Evolutionary conservation across 2,113 vertebrate species (phyloP).

Genomic region (Xenopus laevis): DNA sequence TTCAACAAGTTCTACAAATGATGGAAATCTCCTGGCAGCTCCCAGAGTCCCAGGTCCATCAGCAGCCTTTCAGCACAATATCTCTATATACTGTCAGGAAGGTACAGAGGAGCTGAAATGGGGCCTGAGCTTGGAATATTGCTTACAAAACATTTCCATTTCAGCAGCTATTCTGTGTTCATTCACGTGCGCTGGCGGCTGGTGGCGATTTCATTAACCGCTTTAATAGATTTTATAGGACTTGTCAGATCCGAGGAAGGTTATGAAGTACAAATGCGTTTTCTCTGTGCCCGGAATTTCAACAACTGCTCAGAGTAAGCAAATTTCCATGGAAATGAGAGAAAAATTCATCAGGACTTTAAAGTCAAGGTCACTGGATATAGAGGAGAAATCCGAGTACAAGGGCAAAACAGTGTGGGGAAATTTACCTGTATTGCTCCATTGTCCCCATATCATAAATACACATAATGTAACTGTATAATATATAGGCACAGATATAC

Average conservation of each 20-base stretch:
- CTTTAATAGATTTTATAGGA: constrained; percentile 69
- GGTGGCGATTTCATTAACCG: constrained; percentile 67
- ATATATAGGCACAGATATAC: too few species aligned
- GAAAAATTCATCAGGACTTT: too few species aligned
- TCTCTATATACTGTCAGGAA: constrained; percentile 14
- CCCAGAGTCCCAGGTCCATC: neutral
- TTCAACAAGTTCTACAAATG: neutral
- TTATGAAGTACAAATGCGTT: constrained; percentile 64
- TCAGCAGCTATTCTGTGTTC: constrained; percentile 62
- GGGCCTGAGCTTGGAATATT: constrained; percentile 56
- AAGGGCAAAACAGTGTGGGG: too few species aligned
- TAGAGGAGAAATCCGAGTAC: too few species aligned
- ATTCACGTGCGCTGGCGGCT: constrained; percentile 59
- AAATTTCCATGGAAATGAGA: neutral
- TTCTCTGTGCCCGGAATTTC: constrained; percentile 66
- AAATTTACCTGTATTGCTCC: too few species aligned
- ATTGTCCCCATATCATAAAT: too few species aligned
- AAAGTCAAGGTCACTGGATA: too few species aligned
- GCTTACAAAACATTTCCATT: constrained; percentile 64
- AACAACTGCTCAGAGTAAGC: constrained; percentile 47
- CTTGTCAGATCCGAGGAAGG: constrained; percentile 63
- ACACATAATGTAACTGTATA: too few species aligned
- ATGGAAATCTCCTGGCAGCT: neutral
- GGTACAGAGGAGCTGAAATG: neutral
- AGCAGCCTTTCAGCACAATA: too few species aligned